phyloP scores from a whole-genome alignment of 2,113 vertebrate genomes.

The Platysteira castanea region DNA sequence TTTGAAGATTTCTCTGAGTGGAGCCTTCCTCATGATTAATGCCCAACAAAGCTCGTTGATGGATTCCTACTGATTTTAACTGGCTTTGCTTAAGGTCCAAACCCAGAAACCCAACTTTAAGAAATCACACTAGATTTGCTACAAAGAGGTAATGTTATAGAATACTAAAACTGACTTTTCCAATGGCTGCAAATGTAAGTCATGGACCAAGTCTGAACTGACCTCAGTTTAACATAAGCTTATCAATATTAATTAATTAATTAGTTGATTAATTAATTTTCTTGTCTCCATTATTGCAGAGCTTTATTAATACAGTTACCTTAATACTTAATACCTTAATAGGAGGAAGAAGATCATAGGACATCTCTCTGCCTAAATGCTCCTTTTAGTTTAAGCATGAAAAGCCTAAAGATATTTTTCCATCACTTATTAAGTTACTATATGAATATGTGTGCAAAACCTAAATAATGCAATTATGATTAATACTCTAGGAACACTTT shows the following conservation, averaged over 20 bases:
- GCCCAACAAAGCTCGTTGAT: background rate
- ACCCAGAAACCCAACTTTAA: background rate
- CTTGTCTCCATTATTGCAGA: background rate
- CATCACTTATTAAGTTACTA: background rate
- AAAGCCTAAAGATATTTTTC: background rate
- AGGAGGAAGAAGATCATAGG: background rate
- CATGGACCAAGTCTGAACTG: background rate
- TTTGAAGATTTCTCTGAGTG: background rate
- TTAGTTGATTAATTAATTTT: background rate
- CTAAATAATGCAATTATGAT: background rate
- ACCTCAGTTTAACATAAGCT: background rate
- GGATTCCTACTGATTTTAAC: background rate
- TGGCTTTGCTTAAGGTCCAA: background rate
- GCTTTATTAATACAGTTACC: background rate
- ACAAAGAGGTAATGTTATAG: background rate
- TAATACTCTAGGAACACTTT: background rate
- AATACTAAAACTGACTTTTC: background rate
- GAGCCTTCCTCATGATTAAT: background rate
- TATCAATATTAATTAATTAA: background rate
- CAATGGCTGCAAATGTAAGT: background rate
- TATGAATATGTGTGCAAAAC: background rate
- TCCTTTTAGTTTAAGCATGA: background rate
- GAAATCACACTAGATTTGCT: background rate
- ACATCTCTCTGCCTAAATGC: background rate
- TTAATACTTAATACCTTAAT: background rate